Conservation (phyloP, 1,140 invertebrate genomes). For the Lethocerus indicus region DNA sequence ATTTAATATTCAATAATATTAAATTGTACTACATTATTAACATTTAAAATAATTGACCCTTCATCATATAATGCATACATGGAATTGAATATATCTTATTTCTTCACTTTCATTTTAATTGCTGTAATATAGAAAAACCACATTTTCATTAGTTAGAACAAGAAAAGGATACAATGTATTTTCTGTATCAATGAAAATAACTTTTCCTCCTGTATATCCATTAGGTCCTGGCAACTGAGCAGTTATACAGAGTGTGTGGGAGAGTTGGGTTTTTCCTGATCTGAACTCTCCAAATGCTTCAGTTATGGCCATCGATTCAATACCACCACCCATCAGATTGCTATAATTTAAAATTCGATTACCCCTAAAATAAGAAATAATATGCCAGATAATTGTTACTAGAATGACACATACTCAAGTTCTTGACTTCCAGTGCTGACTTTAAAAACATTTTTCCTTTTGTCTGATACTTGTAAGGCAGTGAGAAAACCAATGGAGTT, state of each 20-base stretch:
- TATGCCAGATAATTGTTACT: not conserved
- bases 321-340: constrained; percentile 58
- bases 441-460: constrained; percentile 51
- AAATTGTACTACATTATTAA: not conserved
- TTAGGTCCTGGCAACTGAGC: constrained; percentile 48
- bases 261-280: constrained; percentile 61
- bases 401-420: constrained; percentile 39
- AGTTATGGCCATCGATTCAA: constrained; percentile 80
- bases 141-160: too few relatives aligned
- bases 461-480: constrained; percentile 52
- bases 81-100: not conserved
- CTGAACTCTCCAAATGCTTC: constrained; percentile 82
- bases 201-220: constrained; percentile 60
- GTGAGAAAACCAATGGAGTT: constrained; percentile 45
- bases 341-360: constrained; percentile 25
- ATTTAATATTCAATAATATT: not conserved
- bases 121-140: too few relatives aligned
- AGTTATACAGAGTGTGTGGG: constrained; percentile 62
- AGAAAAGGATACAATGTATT: constrained; percentile 59
- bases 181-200: constrained; percentile 64
- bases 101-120: too few relatives aligned
- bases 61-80: not conserved
- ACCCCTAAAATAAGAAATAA: not conserved
- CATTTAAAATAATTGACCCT: not conserved
- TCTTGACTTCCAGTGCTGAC: constrained; percentile 55